Evolutionary conservation across 2,113 vertebrate genomes (phyloP).

Genomic region (Pseudorasbora parva): DNA sequence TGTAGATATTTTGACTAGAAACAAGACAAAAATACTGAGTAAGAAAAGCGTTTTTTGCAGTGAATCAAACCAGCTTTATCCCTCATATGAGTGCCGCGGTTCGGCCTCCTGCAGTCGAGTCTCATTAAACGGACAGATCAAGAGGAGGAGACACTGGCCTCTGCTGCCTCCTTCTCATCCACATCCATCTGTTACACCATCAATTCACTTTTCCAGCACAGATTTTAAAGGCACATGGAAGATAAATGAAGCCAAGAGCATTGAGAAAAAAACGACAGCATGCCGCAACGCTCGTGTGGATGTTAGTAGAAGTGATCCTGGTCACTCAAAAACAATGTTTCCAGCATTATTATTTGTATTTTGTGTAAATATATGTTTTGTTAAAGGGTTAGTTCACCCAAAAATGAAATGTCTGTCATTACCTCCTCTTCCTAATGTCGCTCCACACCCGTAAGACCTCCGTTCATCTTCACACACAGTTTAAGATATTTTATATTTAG

Average conservation of each 20-base stretch:
- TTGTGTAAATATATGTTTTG: background rate
- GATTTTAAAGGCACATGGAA: conserved; percentile 31
- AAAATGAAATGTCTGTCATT: too few species aligned
- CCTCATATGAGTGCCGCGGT: background rate
- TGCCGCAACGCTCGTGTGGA: background rate
- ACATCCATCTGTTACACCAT: conserved; percentile 49
- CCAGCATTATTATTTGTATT: background rate
- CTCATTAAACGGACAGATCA: conserved; percentile 46
- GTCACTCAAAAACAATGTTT: too few species aligned
- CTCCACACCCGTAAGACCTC: too few species aligned
- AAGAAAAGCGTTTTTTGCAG: too few species aligned
- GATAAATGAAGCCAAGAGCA: background rate
- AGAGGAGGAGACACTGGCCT: conserved; percentile 19
- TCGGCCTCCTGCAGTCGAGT: conserved; percentile 8
- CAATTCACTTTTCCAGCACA: conserved; percentile 28
- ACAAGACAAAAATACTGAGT: too few species aligned
- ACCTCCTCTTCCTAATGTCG: too few species aligned
- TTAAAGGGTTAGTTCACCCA: too few species aligned
- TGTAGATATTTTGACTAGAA: too few species aligned
- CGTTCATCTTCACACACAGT: too few species aligned
- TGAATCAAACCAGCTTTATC: background rate
- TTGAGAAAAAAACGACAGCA: background rate
- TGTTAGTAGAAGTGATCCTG: background rate
- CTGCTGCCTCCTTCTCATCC: background rate
- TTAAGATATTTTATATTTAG: too few species aligned